Percentiles rank a stretch among this genome's conserved stretches.
These are phyloP conservation scores for Centropus unirufus DNA, from an alignment of 2,113 vertebrate genomes.

Conservation along the genomic window DNA sequence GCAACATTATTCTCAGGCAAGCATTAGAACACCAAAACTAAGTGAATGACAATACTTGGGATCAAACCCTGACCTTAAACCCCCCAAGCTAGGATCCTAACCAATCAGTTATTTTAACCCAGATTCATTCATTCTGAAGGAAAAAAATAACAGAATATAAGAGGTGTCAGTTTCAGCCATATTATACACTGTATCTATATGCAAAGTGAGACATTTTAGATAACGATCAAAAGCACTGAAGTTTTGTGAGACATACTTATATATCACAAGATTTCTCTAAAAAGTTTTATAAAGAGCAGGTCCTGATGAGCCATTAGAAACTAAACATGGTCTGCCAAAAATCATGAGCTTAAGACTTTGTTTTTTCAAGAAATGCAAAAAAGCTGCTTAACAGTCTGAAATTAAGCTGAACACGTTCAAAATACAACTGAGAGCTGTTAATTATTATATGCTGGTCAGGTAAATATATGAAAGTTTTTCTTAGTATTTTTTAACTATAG, in stretches of 20 bases:
- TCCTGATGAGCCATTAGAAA: not conserved
- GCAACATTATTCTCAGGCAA: not conserved
- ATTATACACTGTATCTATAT: not conserved
- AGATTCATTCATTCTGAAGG: not conserved
- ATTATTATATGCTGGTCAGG: not conserved
- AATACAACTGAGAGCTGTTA: not conserved
- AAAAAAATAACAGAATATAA: not conserved
- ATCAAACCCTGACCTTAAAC: not conserved
- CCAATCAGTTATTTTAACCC: not conserved
- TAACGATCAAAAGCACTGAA: not conserved
- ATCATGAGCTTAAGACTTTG: not conserved
- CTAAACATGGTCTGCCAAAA: not conserved
- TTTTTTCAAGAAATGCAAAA: not conserved
- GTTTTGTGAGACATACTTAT: not conserved
- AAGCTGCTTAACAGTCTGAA: not conserved
- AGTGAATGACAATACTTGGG: not conserved
- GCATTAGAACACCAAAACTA: not conserved
- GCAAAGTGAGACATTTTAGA: not conserved
- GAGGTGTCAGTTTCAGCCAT: not conserved
- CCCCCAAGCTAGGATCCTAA: not conserved
- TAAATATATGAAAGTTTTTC: not conserved
- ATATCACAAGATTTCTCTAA: not conserved
- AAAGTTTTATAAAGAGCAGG: not conserved
- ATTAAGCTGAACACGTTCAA: not conserved
- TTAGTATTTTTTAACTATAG: not conserved